phyloP scores from a whole-genome alignment of 2,888 invertebrate species.

The Heliconius erato region DNA sequence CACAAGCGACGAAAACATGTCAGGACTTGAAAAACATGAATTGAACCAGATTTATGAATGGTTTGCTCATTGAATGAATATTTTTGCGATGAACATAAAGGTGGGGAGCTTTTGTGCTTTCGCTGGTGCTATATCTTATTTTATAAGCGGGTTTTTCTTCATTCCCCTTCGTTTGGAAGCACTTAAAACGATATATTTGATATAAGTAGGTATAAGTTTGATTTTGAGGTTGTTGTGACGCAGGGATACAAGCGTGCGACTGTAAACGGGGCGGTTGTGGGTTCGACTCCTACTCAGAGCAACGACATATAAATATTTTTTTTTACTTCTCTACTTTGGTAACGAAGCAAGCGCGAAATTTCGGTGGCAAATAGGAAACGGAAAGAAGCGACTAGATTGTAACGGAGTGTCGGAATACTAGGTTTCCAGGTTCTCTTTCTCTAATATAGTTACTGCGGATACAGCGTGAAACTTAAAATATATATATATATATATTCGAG shows the following conservation, averaged over 20 bases:
- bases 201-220: not conserved
- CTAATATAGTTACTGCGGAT: too few species aligned
- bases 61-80: constrained; percentile 36
- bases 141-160: constrained; percentile 8
- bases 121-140: constrained; percentile 1
- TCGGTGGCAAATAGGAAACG: too few species aligned
- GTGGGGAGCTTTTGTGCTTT: constrained; percentile 11
- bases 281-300: not conserved
- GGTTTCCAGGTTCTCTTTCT: too few species aligned
- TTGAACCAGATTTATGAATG: constrained; percentile 54
- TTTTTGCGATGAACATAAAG: constrained; percentile 37
- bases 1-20: constrained; percentile 35
- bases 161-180: not conserved
- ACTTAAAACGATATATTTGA: constrained; percentile 18
- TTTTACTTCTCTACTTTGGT: not conserved
- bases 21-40: constrained; percentile 43
- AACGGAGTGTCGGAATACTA: too few species aligned
- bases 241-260: not conserved
- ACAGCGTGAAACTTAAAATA: too few species aligned
- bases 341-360: too few species aligned
- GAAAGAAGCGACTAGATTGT: too few species aligned
- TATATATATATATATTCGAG: too few species aligned
- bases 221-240: not conserved
- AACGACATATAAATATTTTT: not conserved
- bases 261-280: not conserved